phyloP scores from a whole-genome alignment of 2,797 vertebrate species.

The Labeo calbasu region DNA sequence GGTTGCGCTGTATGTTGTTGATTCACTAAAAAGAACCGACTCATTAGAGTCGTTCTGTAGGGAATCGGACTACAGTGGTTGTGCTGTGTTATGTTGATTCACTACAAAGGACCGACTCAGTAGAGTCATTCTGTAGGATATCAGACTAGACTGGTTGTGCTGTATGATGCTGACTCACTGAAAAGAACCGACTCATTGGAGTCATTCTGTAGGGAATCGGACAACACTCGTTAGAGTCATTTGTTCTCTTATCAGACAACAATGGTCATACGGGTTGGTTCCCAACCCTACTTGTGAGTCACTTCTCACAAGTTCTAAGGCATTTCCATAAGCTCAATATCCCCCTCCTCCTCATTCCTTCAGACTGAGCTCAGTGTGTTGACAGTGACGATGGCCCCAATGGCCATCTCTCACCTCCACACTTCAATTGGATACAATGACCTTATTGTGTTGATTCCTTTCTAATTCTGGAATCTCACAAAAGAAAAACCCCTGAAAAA shows the following conservation, averaged over 20 bases:
- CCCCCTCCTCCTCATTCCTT: constrained; percentile 1
- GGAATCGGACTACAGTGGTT: neutral
- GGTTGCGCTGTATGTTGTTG: too few relatives aligned
- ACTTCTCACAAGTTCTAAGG: constrained; percentile 23
- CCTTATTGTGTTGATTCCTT: constrained; percentile 39
- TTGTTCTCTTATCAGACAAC: neutral
- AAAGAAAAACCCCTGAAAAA: neutral
- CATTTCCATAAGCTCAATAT: constrained; percentile 30
- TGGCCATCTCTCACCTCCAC: constrained; percentile 43
- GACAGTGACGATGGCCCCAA: constrained; percentile 35
- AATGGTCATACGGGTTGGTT: neutral
- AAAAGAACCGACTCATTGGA: neutral
- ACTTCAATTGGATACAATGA: constrained; percentile 36
- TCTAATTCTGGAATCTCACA: constrained; percentile 28
- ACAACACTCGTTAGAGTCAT: too few relatives aligned
- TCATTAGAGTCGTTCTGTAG: neutral
- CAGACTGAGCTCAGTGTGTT: constrained; percentile 23
- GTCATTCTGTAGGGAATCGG: neutral
- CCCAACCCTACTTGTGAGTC: neutral
- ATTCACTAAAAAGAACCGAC: too few relatives aligned
- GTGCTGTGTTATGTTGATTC: neutral
- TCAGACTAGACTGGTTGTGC: neutral
- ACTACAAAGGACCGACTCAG: neutral
- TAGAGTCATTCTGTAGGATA: neutral
- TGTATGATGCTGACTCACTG: neutral